phyloP scores from a whole-genome alignment of 2,888 invertebrate species.

The Epirrhoe alternata region DNA sequence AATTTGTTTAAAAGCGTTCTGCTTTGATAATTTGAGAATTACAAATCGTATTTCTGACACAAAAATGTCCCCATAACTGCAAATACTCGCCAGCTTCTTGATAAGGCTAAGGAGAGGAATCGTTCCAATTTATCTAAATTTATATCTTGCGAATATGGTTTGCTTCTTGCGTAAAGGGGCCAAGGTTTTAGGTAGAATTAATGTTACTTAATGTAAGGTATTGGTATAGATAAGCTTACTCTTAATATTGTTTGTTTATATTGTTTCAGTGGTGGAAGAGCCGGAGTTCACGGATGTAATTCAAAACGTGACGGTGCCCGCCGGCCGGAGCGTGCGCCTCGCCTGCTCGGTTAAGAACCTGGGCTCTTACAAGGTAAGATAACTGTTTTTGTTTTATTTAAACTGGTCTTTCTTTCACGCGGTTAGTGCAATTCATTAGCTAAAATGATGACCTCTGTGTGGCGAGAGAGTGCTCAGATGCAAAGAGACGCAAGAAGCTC shows the following conservation, averaged over 20 bases:
- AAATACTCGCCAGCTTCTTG: slow-evolving; percentile 65
- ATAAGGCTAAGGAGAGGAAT: slow-evolving; percentile 62
- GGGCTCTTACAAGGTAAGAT: slow-evolving; percentile 93
- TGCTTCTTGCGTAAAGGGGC: slow-evolving; percentile 27
- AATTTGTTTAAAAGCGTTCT: slow-evolving; percentile 85
- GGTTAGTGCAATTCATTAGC: not conserved
- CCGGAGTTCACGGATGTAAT: slow-evolving; percentile 96
- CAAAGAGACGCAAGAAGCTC: no score
- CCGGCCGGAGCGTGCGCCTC: slow-evolving; percentile 94
- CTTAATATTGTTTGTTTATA: slow-evolving; percentile 40
- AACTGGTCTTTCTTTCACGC: not conserved
- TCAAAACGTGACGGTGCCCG: slow-evolving; percentile 95
- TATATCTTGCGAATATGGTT: slow-evolving; percentile 57
- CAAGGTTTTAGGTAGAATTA: slow-evolving; percentile 30
- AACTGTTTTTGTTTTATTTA: slow-evolving; percentile 12
- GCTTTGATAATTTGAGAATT: slow-evolving; percentile 85
- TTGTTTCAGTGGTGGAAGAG: slow-evolving; percentile 91
- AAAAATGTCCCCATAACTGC: slow-evolving; percentile 80
- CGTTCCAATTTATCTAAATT: slow-evolving; percentile 67
- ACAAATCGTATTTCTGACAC: slow-evolving; percentile 83
- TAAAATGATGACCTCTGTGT: no score
- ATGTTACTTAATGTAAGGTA: not conserved
- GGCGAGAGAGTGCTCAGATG: no score
- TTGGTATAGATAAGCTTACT: not conserved
- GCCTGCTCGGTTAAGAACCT: slow-evolving; percentile 96